Evolutionary conservation across 64 coral and sea anemone species (phyloP), one percentile per base, ranked within the genome.

Genomic region (Montipora sp.): DNA sequence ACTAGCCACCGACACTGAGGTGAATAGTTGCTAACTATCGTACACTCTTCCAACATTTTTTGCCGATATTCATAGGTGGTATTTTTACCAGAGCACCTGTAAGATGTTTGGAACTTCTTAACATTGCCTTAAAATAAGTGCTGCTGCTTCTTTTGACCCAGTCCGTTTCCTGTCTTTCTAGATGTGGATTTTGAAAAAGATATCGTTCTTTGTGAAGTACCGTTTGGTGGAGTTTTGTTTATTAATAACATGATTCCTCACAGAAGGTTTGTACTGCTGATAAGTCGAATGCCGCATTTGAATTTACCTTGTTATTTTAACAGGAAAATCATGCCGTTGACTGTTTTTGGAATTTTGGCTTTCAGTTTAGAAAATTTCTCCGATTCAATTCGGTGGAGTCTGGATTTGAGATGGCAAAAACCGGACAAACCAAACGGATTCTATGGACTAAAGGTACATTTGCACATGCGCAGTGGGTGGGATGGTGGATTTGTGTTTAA

Each of bases 191-290:
- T 96, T 19, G 87, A 96, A 65, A 90, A 93, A 77, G 94, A 96
- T 53, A 89, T 96, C 27, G 94, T 92, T 57, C 58, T 96, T 27
- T 96, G 94, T 81, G 94, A 96, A 55, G 94, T 96, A 77, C 94
- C 94, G 14, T 96, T 96, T 92, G 94, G 94, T 15, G 90, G 94
- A 61, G 94, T 96, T 84, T 49, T 96, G 4, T 96, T 96, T 36
- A 93, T 96, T 18, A 96, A 96, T 72, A 96, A 96, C 16, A 6
- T 96, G 87, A 75, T 96, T 59, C 94, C 94, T 44, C 94, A 96
- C 15, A 92, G 94, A 83, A 93, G 94, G 94, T 96, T 59, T 49
- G 67, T 81, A 7, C 78, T 87, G 36, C 36, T 36, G 36, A 36
- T 36, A 2, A 36, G 36, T 36, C 36, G 36, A 36, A 36, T 36